Evolutionary conservation across 2,797 vertebrate species (phyloP).

Genomic region (Lithobates pipiens): DNA sequence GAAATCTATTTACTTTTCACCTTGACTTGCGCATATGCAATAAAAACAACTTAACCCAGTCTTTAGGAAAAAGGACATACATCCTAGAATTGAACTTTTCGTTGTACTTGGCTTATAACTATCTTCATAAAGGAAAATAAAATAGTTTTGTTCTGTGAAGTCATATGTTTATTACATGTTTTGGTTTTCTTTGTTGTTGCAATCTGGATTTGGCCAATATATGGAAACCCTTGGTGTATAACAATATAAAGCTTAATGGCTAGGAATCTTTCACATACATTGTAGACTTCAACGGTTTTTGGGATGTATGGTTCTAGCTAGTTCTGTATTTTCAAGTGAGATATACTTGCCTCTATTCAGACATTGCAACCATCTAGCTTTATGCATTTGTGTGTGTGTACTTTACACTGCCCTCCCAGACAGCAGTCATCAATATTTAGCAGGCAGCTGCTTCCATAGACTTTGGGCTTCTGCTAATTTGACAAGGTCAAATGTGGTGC

Average conservation of each 20-base stretch:
- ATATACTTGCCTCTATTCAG: background rate
- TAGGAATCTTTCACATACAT: background rate
- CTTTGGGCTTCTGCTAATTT: conserved; percentile 69
- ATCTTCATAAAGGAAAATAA: too few relatives aligned
- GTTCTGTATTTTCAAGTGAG: conserved; percentile 1
- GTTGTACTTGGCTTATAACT: too few relatives aligned
- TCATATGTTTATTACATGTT: too few relatives aligned
- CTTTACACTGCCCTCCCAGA: conserved; percentile 10
- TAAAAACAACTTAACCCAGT: too few relatives aligned
- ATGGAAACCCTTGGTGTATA: background rate
- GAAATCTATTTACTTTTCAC: too few relatives aligned
- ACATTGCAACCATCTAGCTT: background rate
- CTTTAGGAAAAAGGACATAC: too few relatives aligned
- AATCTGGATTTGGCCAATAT: background rate
- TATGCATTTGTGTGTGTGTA: conserved; percentile 4
- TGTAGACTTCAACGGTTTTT: background rate
- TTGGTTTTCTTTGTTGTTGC: too few relatives aligned
- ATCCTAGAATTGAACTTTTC: too few relatives aligned
- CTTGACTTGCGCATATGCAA: too few relatives aligned
- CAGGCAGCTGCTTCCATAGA: conserved; percentile 53
- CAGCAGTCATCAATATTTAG: conserved; percentile 40
- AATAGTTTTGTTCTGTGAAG: too few relatives aligned
- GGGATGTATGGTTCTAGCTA: background rate
- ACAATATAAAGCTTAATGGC: background rate
- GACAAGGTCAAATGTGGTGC: conserved; percentile 68